A percentile compares a stretch with the other conserved stretches of the same genome.
These are phyloP conservation scores for Hymenopus coronatus DNA, from an alignment of 2,888 invertebrate species.

Conservation along the genomic window DNA sequence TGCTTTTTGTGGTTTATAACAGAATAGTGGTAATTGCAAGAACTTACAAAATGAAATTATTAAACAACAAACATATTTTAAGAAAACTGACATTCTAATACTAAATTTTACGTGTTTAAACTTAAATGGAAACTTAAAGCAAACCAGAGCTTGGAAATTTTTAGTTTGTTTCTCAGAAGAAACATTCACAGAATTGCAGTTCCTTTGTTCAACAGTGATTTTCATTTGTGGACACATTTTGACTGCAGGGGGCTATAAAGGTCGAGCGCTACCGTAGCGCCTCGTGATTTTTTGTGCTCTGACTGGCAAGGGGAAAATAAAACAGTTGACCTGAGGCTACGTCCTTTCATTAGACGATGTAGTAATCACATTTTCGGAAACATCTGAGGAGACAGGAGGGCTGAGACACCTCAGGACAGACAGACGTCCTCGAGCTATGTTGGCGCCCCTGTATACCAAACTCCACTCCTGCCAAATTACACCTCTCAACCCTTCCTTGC, in stretches of 20 bases:
- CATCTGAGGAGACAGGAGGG: not conserved
- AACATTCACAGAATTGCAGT: not conserved
- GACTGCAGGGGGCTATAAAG: not conserved
- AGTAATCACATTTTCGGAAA: not conserved
- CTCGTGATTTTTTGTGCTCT: not conserved
- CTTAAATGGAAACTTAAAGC: not conserved
- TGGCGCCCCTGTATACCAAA: not conserved
- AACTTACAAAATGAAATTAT: no score
- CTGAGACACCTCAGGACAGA: not conserved
- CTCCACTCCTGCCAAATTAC: conserved; percentile 4
- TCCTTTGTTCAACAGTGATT: not conserved
- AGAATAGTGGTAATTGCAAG: no score
- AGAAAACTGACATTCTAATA: no score
- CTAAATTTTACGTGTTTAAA: no score
- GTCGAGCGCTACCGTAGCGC: not conserved
- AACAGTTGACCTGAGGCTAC: not conserved
- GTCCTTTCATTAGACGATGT: not conserved
- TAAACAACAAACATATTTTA: no score
- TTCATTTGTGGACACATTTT: not conserved
- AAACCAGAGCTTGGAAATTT: not conserved
- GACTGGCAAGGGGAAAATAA: not conserved
- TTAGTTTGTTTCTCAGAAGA: not conserved
- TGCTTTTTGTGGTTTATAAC: no score
- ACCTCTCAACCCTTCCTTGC: not conserved
- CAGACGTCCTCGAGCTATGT: not conserved